Evolutionary conservation across 53 echinoderm and acorn worm genomes (phyloP), one percentile per base, ranked within the genome.

Genomic region (Stichopus horrens): DNA sequence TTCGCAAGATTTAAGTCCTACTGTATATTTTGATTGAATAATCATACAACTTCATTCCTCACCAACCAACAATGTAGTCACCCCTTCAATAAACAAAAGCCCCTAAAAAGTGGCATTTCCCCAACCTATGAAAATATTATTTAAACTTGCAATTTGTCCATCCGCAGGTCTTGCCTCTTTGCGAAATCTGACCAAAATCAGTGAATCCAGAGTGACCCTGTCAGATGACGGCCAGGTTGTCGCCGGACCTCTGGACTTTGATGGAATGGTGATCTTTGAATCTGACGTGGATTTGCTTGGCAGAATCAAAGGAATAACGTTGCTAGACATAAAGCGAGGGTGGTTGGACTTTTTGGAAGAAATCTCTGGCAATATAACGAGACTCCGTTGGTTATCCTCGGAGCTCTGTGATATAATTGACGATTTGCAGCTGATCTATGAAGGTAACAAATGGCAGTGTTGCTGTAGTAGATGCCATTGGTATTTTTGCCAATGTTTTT

Each of bases 251-350:
- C 75, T 91, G 54, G 78, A 51, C 7, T 91, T 93, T 58, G 73
- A 57, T 57, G 89, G 85, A 71, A 76, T 81, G 58, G 86, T 83
- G 57, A 79, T 74, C 11, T 77, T 91, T 52, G 73, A 88, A 5
- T 80, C 55, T 8, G 58, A 91, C 57, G 88, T 91, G 5, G 75
- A 20, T 13, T 75, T 87, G 13, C 73, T 66, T 0, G 57, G 77
- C 16, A 75, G 54, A 10, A 86, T 93, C 22, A 87, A 88, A 57
- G 91, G 91, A n/a, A 86, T 91, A 6, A 73, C 91, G 54, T 86
- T 93, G 14, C 85, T 91, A 20, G 79, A 23, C 13, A 23, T 71
- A 23, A 55, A 58, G 73, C 53, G 54, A 9, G 73, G 52, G 0
- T 75, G 74, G 63, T 18, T 23, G 5, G 55, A 18, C 8, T 80